Evolutionary conservation across 2,797 vertebrate genomes (phyloP).

Genomic region (Chromobotia macracanthus): DNA sequence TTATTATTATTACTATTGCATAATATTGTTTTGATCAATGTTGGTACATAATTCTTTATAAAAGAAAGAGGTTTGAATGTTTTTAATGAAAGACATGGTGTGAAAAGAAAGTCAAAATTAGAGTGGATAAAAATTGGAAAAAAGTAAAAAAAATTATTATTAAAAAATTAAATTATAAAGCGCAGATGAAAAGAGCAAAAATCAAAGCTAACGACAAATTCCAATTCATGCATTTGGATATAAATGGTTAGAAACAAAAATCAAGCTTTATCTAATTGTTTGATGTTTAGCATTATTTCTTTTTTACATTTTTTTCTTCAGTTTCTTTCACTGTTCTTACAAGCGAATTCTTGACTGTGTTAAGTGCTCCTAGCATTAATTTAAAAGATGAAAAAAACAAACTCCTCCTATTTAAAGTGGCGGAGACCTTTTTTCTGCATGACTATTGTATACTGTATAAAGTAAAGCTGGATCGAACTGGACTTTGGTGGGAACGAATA

Average conservation of each 20-base stretch:
- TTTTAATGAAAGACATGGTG: constrained; percentile 79
- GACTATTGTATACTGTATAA: constrained; percentile 93
- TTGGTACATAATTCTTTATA: constrained; percentile 59
- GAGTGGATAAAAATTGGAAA: constrained; percentile 45
- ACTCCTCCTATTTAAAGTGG: constrained; percentile 77
- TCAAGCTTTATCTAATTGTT: constrained; percentile 65
- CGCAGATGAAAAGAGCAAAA: constrained; percentile 58
- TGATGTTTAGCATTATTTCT: constrained; percentile 72
- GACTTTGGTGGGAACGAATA: constrained; percentile 69
- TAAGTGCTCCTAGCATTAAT: constrained; percentile 89
- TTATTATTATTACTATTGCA: constrained; percentile 74
- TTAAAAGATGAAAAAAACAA: constrained; percentile 72
- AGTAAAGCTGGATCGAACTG: constrained; percentile 88
- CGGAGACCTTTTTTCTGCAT: constrained; percentile 85
- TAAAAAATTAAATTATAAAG: constrained; percentile 42
- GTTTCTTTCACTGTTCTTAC: constrained; percentile 15
- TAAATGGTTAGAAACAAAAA: constrained; percentile 71
- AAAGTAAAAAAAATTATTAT: background rate
- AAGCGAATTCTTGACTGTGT: constrained; percentile 84
- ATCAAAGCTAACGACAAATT: constrained; percentile 46
- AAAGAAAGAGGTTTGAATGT: constrained; percentile 94
- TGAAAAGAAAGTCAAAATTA: constrained; percentile 68
- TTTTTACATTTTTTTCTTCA: background rate
- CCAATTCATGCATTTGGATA: constrained; percentile 17
- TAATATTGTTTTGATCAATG: constrained; percentile 72